Evolutionary conservation across 2,113 vertebrate species (phyloP), one percentile per base, ranked within the genome.

Genomic region (Stigmatopora argus): DNA sequence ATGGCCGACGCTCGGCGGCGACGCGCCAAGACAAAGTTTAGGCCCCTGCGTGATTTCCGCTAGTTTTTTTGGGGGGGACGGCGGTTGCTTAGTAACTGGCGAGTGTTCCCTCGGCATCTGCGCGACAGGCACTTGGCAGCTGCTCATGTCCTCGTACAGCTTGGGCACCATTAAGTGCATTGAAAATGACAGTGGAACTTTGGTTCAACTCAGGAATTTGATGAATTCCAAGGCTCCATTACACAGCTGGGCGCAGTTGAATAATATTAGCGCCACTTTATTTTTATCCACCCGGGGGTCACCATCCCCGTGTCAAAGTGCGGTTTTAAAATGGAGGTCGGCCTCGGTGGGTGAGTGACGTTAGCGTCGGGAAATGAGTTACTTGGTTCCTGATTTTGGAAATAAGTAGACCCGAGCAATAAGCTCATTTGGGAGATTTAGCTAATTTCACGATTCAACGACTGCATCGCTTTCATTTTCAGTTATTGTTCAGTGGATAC

Each of bases 61-160:
- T 19, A 3, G 4, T 9, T 2, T 61, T 45, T 46, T 60, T 3
- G 26, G 55, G 14, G 34, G 35, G 59, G 23, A 48, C n/a, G 18
- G 34, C 66, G 53, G 81, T 84, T 82, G 83, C 83, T 56, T 74
- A 79, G 81, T 78, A 82, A 84, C 84, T 18, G 77, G 53, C 23
- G 63, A 66, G 65, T 0, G 7, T 34, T 65, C 51, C 46, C 74
- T 35, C 19, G 62, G 31, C 49, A 31, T 15, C n/a, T 11, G 19
- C 7, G 38, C 11, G 19, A 44, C 38, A 8, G 34, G 35, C 58
- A 21, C 58, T 31, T 21, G 34, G 15, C 57, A 3, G 57, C 31
- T 6, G 53, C 23, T 15, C 3, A 31, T 56, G 53, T 56, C 23
- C 23, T 17, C 23, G 5, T 31, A 17, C 23, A 15, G 53, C 23